Percentiles rank a stretch among this genome's conserved stretches.
These are phyloP conservation scores for Dicrurus megarhynchus DNA, from an alignment of 2,113 vertebrate species.

Conservation along the genomic window DNA sequence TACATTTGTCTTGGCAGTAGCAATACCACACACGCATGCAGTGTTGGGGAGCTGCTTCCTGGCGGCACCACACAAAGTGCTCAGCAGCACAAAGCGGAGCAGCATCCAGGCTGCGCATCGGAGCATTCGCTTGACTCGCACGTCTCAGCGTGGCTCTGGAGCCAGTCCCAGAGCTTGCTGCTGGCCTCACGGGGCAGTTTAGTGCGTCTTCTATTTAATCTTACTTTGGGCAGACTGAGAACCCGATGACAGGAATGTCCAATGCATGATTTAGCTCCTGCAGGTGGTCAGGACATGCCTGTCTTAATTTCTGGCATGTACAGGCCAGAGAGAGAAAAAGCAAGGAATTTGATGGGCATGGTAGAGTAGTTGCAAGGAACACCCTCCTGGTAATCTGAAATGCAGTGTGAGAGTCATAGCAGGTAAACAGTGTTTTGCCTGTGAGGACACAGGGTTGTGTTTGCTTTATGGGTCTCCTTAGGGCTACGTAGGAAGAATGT, in stretches of 20 bases:
- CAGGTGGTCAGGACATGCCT: not conserved
- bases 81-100: not conserved
- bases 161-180: not conserved
- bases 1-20: not conserved
- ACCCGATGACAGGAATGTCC: not conserved
- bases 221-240: not conserved
- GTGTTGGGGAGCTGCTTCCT: not conserved
- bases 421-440: not conserved
- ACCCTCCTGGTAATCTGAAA: not conserved
- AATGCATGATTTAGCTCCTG: not conserved
- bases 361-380: not conserved
- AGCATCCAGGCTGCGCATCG: not conserved
- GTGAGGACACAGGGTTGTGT: not conserved
- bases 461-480: not conserved
- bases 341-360: not conserved
- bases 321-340: not conserved
- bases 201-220: not conserved
- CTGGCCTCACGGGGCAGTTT: not conserved
- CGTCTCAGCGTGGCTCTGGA: not conserved
- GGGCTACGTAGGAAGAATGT: not conserved
- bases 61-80: fast-evolving
- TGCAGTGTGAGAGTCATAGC: not conserved
- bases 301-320: not conserved
- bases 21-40: not conserved
- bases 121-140: fast-evolving